A percentile compares a stretch with the other conserved stretches of the same genome.
Evolutionary conservation across 1,140 invertebrate species (phyloP).

Genomic region (Oncopeltus fasciatus): DNA sequence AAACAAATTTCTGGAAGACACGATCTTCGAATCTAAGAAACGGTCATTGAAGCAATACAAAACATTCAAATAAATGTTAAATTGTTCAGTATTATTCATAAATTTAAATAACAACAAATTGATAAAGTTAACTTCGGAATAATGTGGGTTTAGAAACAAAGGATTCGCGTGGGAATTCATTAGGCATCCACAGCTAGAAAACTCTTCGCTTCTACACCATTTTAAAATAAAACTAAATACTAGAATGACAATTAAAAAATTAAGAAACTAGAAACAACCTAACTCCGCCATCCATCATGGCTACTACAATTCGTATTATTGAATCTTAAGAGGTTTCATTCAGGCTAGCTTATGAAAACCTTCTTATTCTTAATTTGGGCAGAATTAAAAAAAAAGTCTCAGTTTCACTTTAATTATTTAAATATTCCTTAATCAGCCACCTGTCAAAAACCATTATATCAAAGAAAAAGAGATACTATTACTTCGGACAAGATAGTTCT

Average conservation of each 20-base stretch:
- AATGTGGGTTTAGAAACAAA: neutral
- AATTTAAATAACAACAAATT: neutral
- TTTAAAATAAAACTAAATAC: neutral
- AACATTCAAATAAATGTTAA: neutral
- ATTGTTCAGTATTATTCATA: neutral
- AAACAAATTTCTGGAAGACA: no score
- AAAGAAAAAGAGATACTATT: no score
- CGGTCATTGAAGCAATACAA: neutral
- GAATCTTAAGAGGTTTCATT: neutral
- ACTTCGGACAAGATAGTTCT: no score
- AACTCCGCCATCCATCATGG: slow-evolving; percentile 9
- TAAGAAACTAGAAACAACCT: neutral
- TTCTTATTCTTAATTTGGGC: no score
- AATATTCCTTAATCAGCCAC: no score
- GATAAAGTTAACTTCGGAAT: neutral
- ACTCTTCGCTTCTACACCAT: neutral
- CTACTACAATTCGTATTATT: neutral
- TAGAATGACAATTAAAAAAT: neutral
- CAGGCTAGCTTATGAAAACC: no score
- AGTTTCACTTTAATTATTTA: no score
- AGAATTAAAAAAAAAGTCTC: no score
- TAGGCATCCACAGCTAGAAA: neutral
- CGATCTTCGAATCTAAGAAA: neutral
- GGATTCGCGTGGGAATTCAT: neutral
- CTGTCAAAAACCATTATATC: no score